Percentiles rank a stretch among this genome's conserved stretches.
These are phyloP conservation scores for Paralvinella palmiformis DNA, from an alignment of 1,140 invertebrate genomes.

Conservation along the genomic window DNA sequence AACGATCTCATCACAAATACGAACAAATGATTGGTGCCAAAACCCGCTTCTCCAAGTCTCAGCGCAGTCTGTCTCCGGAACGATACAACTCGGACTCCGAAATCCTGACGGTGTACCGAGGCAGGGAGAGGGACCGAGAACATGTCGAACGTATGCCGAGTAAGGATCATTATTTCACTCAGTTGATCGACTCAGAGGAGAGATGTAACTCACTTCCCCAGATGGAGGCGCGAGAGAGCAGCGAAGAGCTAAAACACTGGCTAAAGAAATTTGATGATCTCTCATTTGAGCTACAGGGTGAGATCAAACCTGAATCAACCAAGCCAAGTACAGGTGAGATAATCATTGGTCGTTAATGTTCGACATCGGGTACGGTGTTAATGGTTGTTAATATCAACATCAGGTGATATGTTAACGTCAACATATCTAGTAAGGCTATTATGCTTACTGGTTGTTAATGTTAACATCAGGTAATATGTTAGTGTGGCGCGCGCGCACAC, in stretches of 20 bases:
- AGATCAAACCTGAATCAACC: slow-evolving; percentile 51
- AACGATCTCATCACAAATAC: slow-evolving; percentile 5
- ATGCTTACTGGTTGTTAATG: too few relatives aligned
- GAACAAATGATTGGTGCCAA: neutral
- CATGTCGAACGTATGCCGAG: slow-evolving; percentile 22
- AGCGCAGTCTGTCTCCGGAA: slow-evolving; percentile 54
- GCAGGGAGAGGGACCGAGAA: slow-evolving; percentile 53
- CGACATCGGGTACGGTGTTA: too few relatives aligned
- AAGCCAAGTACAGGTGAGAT: slow-evolving; percentile 36
- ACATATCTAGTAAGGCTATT: too few relatives aligned
- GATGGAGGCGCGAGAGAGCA: slow-evolving; percentile 26
- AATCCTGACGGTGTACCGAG: slow-evolving; percentile 36
- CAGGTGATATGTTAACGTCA: too few relatives aligned
- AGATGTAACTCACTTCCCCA: slow-evolving; percentile 41
- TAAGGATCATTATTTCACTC: slow-evolving; percentile 27
- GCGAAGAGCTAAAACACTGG: slow-evolving; percentile 54
- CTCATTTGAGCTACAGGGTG: slow-evolving; percentile 47
- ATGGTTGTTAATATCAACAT: too few relatives aligned
- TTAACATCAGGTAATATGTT: too few relatives aligned
- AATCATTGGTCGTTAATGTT: neutral
- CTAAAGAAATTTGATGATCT: slow-evolving; percentile 62
- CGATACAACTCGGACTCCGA: slow-evolving; percentile 77
- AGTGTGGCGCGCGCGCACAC: too few relatives aligned
- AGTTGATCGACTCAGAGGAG: slow-evolving; percentile 27
- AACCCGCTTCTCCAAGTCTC: slow-evolving; percentile 50